Evolutionary conservation across 1,140 invertebrate species (phyloP).

Genomic region (Elymnias hypermnestra): DNA sequence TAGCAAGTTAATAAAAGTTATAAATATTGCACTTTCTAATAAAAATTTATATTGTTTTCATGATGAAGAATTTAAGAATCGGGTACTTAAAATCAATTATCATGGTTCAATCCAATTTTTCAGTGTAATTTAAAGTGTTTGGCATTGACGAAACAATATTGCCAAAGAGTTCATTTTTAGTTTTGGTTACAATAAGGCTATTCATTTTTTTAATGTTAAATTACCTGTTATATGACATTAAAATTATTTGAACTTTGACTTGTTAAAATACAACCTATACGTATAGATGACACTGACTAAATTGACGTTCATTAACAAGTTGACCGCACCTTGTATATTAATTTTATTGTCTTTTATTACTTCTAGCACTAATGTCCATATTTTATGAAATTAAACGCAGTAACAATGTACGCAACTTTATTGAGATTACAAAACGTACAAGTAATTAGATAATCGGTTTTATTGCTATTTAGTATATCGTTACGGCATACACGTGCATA

Average conservation of each 20-base stretch:
- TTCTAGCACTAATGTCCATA: conserved; percentile 4
- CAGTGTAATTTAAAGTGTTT: too few species aligned
- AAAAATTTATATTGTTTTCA: too few species aligned
- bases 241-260: conserved; percentile 4
- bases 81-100: too few species aligned
- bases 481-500: too few species aligned
- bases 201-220: background rate
- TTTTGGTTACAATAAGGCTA: too few species aligned
- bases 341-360: background rate
- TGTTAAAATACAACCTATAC: background rate
- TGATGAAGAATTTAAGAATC: too few species aligned
- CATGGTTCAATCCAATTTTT: too few species aligned
- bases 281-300: background rate
- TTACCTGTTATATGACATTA: background rate
- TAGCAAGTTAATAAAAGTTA: too few species aligned
- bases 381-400: background rate
- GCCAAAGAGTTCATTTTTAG: too few species aligned
- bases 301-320: background rate
- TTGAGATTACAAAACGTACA: background rate
- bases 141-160: too few species aligned
- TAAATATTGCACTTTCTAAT: too few species aligned
- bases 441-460: background rate
- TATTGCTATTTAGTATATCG: background rate
- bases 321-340: conserved; percentile 12
- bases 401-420: conserved; percentile 2